A percentile compares a stretch with the other conserved stretches of the same genome.
These are phyloP conservation scores for Stenolophus ochropezus DNA, from an alignment of 2,888 invertebrate genomes.

Conservation along the genomic window DNA sequence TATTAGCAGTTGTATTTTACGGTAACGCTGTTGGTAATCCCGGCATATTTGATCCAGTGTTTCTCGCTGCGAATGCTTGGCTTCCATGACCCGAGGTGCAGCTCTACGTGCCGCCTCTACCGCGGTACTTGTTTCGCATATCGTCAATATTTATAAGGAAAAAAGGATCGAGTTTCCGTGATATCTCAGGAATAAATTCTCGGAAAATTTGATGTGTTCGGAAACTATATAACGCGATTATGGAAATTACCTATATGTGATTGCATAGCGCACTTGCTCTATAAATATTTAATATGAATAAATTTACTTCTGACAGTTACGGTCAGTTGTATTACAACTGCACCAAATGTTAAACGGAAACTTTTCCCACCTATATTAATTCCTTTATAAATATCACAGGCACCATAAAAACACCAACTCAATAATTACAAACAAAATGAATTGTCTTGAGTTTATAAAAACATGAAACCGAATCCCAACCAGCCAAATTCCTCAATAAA, in stretches of 20 bases:
- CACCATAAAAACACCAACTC: too few species aligned
- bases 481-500: too few species aligned
- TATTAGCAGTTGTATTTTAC: too few species aligned
- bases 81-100: not conserved
- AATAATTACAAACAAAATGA: too few species aligned
- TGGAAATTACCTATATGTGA: conserved; percentile 43
- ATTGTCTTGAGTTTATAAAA: too few species aligned
- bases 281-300: conserved; percentile 31
- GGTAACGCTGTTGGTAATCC: too few species aligned
- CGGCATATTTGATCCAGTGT: not conserved
- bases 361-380: too few species aligned
- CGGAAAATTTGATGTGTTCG: conserved; percentile 40
- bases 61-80: not conserved
- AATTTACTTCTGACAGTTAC: not conserved
- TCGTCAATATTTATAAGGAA: conserved; percentile 51
- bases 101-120: not conserved
- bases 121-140: conserved; percentile 38
- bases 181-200: conserved; percentile 36
- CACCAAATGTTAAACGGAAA: not conserved
- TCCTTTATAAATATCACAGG: too few species aligned
- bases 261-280: conserved; percentile 20
- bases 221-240: conserved; percentile 41
- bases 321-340: not conserved
- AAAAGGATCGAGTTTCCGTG: conserved; percentile 40
- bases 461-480: too few species aligned